Evolutionary conservation across 2,888 invertebrate genomes (phyloP).

Genomic region (Thyatira batis): DNA sequence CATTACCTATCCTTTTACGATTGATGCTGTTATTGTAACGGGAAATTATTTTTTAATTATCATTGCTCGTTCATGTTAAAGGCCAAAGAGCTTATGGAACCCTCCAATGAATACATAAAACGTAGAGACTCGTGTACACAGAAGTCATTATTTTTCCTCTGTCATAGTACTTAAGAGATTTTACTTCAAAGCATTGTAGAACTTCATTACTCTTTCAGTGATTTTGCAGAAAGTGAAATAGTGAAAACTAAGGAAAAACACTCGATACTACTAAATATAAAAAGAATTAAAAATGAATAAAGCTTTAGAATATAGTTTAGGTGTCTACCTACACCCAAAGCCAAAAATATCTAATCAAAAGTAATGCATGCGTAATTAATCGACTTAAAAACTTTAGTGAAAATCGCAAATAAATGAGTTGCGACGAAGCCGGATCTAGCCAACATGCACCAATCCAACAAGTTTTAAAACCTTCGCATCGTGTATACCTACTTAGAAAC

Average conservation of each 20-base stretch:
- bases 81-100: neutral
- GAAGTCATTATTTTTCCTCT: neutral
- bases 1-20: slow-evolving; percentile 26
- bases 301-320: neutral
- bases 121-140: neutral
- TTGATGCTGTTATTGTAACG: slow-evolving; percentile 12
- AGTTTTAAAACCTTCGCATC: neutral
- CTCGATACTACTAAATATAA: too few relatives aligned
- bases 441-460: neutral
- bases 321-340: neutral
- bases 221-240: neutral
- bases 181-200: neutral
- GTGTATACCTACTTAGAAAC: neutral
- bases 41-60: neutral
- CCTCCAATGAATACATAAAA: neutral
- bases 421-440: slow-evolving; percentile 8
- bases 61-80: neutral
- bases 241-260: neutral
- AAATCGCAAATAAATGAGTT: slow-evolving; percentile 3
- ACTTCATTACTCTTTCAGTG: neutral
- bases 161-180: neutral
- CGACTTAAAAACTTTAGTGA: neutral
- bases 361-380: neutral
- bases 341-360: neutral
- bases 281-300: neutral